Percentiles rank a stretch among this genome's conserved stretches.
These are phyloP conservation scores for Ennomos quercinarius DNA, from an alignment of 2,888 invertebrate genomes.

Conservation along the genomic window DNA sequence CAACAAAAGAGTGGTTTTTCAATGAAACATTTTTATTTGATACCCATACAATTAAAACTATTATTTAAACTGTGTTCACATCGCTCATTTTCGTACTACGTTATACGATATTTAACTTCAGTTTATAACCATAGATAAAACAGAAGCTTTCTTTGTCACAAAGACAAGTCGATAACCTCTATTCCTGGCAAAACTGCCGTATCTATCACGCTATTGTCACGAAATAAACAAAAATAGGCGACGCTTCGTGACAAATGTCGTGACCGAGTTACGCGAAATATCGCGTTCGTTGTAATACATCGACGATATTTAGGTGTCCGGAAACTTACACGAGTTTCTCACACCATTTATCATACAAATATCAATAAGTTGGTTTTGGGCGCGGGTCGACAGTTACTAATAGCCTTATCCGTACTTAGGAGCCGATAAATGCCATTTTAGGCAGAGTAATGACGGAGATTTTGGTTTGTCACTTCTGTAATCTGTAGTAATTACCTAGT, in stretches of 20 bases:
- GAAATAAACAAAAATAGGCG: constrained; percentile 39
- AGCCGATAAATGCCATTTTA: constrained; percentile 31
- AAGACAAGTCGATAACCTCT: constrained; percentile 6
- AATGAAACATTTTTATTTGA: too few relatives aligned
- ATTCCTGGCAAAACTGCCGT: constrained; percentile 15
- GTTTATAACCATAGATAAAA: too few relatives aligned
- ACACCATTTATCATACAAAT: constrained; percentile 75
- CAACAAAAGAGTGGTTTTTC: too few relatives aligned
- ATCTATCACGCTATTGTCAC: constrained; percentile 32
- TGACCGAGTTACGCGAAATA: constrained; percentile 48
- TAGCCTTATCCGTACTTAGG: constrained; percentile 50
- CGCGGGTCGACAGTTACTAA: constrained; percentile 69
- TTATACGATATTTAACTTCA: too few relatives aligned
- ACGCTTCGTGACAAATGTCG: constrained; percentile 45
- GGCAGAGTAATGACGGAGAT: constrained; percentile 16
- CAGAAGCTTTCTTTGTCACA: too few relatives aligned
- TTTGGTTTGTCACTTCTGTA: constrained; percentile 16
- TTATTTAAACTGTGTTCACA: too few relatives aligned
- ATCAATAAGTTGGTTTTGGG: constrained; percentile 70
- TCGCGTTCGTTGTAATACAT: constrained; percentile 44
- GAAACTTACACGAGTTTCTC: constrained; percentile 53
- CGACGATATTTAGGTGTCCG: constrained; percentile 51
- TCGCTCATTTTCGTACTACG: too few relatives aligned
- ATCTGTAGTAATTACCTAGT: constrained; percentile 9
- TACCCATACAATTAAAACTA: too few relatives aligned